Evolutionary conservation across 2,797 vertebrate species (phyloP), one percentile per base, ranked within the genome.

Genomic region (Dermochelys coriacea): DNA sequence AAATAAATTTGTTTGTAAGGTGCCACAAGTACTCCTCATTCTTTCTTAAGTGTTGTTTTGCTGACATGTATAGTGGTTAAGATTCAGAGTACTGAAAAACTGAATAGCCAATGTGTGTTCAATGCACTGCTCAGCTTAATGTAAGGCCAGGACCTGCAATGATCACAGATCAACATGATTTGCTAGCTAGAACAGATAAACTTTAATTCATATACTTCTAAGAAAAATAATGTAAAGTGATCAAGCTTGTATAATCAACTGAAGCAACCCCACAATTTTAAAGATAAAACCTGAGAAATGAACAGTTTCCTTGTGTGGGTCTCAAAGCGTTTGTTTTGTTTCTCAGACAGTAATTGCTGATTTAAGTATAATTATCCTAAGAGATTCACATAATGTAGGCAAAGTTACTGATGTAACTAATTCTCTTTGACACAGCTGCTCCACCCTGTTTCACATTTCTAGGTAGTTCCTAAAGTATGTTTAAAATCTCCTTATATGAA

Each of bases 181-280:
- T 91, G 31, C 47, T 50, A 82, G 25, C 1, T 59, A 34, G 71
- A 88, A 75, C 5, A 8, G 31, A 47, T 50, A 2, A 41, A 41
- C 5, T 41, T 0, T 79, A 75, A n/a, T 21, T 59, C 81, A 55
- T 3, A 41, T 31, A 12, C 14, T 64, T 55, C 21, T 64, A 57
- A 0, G 0, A 79, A 78, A 57, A 84, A 41, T 19, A 21, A 52
- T 74, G n/a, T 45, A 27, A 83, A 85, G 74, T 0, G 5, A 86
- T 0, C 80, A 37, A 14, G 27, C 0, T 1, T 14, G 6, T 21
- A 10, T 2, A 34, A 87, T 68, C 37, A 89, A 80, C 54, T 16
- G 68, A 92, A 82, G 86, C 37, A 88, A 59, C 3, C 31, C 31
- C 82, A 27, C 18, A 77, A 88, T 5, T 23, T 14, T 50, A 59